Percentiles rank a stretch among this genome's conserved stretches.
These are phyloP conservation scores for Notarius lentiginosus DNA, from an alignment of 2,113 vertebrate species.

Conservation along the genomic window DNA sequence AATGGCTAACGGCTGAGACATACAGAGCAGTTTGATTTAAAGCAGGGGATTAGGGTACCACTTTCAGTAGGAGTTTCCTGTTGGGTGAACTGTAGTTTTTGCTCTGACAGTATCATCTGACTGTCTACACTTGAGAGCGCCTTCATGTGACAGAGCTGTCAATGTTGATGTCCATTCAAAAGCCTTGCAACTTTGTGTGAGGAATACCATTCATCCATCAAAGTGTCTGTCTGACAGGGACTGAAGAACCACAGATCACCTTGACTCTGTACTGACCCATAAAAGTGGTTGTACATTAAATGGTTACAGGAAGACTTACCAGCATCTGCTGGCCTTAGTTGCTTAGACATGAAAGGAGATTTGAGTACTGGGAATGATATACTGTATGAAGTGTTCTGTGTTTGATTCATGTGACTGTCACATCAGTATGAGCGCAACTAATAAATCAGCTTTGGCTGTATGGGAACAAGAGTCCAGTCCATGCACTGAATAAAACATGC, in stretches of 20 bases:
- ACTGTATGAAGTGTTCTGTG: neutral
- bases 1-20: neutral
- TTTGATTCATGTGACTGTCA: neutral
- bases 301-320: neutral
- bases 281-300: neutral
- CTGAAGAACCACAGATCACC: slow-evolving; percentile 20
- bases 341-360: neutral
- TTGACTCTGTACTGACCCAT: neutral
- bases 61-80: slow-evolving; percentile 11
- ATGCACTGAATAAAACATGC: neutral
- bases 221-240: slow-evolving; percentile 26
- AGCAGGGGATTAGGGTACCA: neutral
- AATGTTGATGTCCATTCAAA: slow-evolving; percentile 45
- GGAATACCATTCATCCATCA: slow-evolving; percentile 53
- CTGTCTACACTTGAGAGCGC: slow-evolving; percentile 18
- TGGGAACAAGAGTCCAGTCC: neutral
- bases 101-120: slow-evolving; percentile 41
- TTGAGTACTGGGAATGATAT: neutral
- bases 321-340: neutral
- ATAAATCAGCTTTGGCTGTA: neutral
- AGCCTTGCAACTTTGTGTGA: slow-evolving; percentile 49
- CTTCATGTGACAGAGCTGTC: slow-evolving; percentile 40
- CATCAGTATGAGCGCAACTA: neutral
- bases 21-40: slow-evolving; percentile 13
- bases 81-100: slow-evolving; percentile 25